These are phyloP conservation scores for Entomyzon cyanotis DNA, from an alignment of 2,113 vertebrate species.

Conservation along the genomic window DNA sequence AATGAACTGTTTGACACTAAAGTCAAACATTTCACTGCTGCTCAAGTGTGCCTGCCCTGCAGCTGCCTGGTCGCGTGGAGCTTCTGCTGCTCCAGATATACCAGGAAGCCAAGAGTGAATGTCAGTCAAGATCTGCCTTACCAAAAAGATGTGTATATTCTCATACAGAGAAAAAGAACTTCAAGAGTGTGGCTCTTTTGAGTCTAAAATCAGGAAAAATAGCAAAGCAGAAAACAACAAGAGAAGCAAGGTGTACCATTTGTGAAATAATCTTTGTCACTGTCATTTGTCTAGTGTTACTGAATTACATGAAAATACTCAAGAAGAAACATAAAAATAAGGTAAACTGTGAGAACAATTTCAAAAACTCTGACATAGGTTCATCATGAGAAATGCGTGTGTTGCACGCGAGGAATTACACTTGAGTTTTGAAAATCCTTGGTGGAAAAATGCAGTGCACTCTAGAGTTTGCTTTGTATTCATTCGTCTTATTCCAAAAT, in stretches of 20 bases:
- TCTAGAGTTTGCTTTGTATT: background rate
- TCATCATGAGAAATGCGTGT: background rate
- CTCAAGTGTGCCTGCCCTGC: background rate
- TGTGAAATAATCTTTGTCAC: background rate
- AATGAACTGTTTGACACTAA: slow-evolving; percentile 11
- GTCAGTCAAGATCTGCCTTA: background rate
- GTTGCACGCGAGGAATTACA: background rate
- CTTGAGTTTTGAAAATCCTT: background rate
- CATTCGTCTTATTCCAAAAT: background rate
- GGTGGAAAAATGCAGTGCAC: background rate
- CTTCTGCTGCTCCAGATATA: background rate
- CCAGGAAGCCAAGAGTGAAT: background rate
- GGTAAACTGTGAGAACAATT: background rate
- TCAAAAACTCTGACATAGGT: background rate
- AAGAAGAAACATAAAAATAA: background rate
- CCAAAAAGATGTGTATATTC: background rate
- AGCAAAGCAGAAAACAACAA: background rate
- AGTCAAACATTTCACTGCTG: background rate
- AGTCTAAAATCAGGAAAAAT: background rate
- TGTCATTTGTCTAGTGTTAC: background rate
- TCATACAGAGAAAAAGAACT: background rate
- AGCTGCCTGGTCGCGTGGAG: background rate
- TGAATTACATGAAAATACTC: background rate
- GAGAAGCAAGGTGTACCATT: background rate
- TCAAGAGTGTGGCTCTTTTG: background rate